A percentile compares a stretch with the other conserved stretches of the same genome.
phyloP scores from a whole-genome alignment of 2,888 invertebrate genomes.

The Neuroscelio doddi region DNA sequence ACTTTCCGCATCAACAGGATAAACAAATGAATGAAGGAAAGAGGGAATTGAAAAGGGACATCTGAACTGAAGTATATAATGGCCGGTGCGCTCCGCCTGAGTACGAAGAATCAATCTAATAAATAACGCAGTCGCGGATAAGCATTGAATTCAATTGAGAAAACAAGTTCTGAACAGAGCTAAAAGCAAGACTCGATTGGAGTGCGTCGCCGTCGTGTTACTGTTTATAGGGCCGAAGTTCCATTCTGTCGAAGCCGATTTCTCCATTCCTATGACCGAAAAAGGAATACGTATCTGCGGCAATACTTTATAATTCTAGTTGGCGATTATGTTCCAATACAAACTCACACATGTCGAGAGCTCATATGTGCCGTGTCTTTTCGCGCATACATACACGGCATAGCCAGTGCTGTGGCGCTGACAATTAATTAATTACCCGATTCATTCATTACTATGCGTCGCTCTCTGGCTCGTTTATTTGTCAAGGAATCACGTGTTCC shows the following conservation, averaged over 20 bases:
- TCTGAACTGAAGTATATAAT: constrained; percentile 28
- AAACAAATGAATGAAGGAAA: constrained; percentile 40
- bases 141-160: constrained; percentile 56
- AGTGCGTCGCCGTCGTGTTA: constrained; percentile 59
- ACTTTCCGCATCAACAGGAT: no score
- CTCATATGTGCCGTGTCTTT: constrained; percentile 18
- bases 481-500: constrained; percentile 39
- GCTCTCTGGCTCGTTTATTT: constrained; percentile 36
- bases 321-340: constrained; percentile 26
- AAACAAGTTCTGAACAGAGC: constrained; percentile 56
- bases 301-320: constrained; percentile 48
- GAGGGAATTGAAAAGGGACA: constrained; percentile 39
- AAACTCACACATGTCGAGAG: constrained; percentile 23
- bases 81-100: constrained; percentile 28
- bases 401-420: neutral
- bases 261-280: constrained; percentile 51
- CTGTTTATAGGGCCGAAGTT: constrained; percentile 63
- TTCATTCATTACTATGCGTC: constrained; percentile 35
- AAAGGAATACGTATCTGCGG: constrained; percentile 50
- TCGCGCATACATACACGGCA: constrained; percentile 15
- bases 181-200: constrained; percentile 62
- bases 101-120: constrained; percentile 57
- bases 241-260: constrained; percentile 57
- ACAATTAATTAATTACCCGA: constrained; percentile 44
- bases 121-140: constrained; percentile 55